Percentiles rank a stretch among this genome's conserved stretches.
phyloP scores from a whole-genome alignment of 2,888 invertebrate species.

The Branchipolynoe longqiensis region DNA sequence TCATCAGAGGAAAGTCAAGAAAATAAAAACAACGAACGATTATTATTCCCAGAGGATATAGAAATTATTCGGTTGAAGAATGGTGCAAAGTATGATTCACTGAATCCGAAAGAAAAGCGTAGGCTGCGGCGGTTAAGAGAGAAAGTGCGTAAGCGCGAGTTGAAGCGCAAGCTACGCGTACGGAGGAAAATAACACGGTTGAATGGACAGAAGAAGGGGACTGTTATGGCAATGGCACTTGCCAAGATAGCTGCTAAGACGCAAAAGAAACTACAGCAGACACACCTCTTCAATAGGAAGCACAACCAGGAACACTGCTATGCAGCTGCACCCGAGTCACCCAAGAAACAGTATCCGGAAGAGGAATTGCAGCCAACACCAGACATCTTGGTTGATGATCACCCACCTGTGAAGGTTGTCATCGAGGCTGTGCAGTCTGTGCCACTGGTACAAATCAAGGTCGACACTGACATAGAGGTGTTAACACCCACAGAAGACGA shows the following conservation, averaged over 20 bases:
- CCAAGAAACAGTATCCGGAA: slow-evolving; percentile 22
- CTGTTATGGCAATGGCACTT: slow-evolving; percentile 26
- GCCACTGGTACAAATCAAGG: not conserved
- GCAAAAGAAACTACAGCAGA: slow-evolving; percentile 36
- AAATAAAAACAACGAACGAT: slow-evolving; percentile 9
- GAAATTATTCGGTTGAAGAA: slow-evolving; percentile 58
- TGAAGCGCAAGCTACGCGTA: slow-evolving; percentile 36
- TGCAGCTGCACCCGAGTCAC: slow-evolving; percentile 56
- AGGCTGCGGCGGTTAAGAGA: slow-evolving; percentile 58
- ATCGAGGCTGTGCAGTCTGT: not conserved
- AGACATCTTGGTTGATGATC: not conserved
- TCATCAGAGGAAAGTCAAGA: slow-evolving; percentile 14
- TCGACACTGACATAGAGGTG: not conserved
- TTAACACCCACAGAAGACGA: not conserved
- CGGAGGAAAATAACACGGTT: not conserved
- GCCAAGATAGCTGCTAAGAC: not conserved
- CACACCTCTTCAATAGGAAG: slow-evolving; percentile 31
- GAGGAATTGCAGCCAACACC: too few species aligned
- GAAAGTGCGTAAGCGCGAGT: slow-evolving; percentile 38
- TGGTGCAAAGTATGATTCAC: slow-evolving; percentile 36
- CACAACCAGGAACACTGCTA: slow-evolving; percentile 64
- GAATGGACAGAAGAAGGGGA: not conserved
- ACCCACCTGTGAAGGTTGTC: not conserved
- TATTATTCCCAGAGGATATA: slow-evolving; percentile 58
- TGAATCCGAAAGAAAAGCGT: slow-evolving; percentile 59